Conservation (phyloP, 2,113 vertebrate genomes). For the Cercopithecus mona region DNA sequence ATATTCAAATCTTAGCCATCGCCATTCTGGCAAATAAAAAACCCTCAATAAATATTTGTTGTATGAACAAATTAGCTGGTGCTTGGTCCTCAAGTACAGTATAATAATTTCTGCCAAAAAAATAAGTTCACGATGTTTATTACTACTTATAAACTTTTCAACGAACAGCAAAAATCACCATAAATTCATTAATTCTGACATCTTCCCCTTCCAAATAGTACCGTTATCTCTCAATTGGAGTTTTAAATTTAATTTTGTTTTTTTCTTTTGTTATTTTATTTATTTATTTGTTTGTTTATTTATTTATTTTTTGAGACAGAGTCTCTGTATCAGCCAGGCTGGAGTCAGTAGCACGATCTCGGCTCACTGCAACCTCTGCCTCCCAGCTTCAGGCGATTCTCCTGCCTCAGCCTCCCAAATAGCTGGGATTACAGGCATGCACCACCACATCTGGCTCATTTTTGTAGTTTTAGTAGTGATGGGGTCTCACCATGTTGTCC, state of each 20-base stretch:
- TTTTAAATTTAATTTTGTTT: neutral
- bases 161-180: neutral
- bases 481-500: no score
- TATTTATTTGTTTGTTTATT: no score
- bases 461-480: no score
- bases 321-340: no score
- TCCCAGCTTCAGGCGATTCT: no score
- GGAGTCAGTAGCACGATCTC: no score
- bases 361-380: no score
- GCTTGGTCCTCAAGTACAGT: neutral
- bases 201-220: neutral
- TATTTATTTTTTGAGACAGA: no score
- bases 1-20: neutral
- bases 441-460: no score
- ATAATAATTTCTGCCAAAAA: slow-evolving; percentile 15
- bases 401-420: no score
- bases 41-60: neutral
- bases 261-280: no score
- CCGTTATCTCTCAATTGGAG: neutral
- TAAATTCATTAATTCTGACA: neutral
- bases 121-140: neutral
- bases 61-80: neutral
- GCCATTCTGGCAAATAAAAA: neutral
- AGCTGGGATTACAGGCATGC: no score
- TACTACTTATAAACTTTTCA: slow-evolving; percentile 19